A percentile compares a stretch with the other conserved stretches of the same genome.
phyloP scores from a whole-genome alignment of 2,113 vertebrate species.

The Aythya baeri region DNA sequence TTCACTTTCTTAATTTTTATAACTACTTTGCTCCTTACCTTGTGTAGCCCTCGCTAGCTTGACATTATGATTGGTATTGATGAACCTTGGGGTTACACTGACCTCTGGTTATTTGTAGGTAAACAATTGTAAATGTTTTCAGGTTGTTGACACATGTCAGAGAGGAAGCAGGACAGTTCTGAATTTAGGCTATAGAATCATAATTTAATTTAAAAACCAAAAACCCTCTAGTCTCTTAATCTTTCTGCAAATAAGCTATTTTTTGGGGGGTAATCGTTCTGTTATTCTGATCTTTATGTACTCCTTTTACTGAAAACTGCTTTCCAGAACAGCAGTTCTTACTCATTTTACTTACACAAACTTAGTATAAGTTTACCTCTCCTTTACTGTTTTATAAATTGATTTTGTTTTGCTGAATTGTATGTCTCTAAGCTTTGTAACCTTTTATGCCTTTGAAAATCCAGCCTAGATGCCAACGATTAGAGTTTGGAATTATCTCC shows the following conservation, averaged over 20 bases:
- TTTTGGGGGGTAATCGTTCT: background rate
- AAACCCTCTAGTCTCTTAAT: background rate
- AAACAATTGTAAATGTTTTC: background rate
- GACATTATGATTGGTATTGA: background rate
- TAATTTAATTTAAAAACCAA: background rate
- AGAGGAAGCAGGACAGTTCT: background rate
- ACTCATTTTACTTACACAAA: background rate
- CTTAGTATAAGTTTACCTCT: slow-evolving; percentile 19
- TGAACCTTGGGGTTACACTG: background rate
- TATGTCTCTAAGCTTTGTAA: slow-evolving; percentile 54
- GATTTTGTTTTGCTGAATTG: slow-evolving; percentile 28
- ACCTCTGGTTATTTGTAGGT: background rate
- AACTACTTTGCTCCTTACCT: background rate
- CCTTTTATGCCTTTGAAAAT: slow-evolving; percentile 56
- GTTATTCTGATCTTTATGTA: background rate
- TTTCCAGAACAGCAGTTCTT: slow-evolving; percentile 1
- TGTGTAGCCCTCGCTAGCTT: background rate
- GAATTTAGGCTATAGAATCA: background rate
- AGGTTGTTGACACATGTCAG: background rate
- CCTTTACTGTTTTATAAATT: slow-evolving; percentile 57
- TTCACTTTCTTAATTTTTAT: background rate
- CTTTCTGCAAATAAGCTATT: background rate
- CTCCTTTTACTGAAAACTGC: background rate
- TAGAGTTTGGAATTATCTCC: slow-evolving; percentile 39
- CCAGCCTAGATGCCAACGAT: background rate